Base-by-base conservation (phyloP, 2,797 vertebrate species). In the Ceryle rudis region DNA sequence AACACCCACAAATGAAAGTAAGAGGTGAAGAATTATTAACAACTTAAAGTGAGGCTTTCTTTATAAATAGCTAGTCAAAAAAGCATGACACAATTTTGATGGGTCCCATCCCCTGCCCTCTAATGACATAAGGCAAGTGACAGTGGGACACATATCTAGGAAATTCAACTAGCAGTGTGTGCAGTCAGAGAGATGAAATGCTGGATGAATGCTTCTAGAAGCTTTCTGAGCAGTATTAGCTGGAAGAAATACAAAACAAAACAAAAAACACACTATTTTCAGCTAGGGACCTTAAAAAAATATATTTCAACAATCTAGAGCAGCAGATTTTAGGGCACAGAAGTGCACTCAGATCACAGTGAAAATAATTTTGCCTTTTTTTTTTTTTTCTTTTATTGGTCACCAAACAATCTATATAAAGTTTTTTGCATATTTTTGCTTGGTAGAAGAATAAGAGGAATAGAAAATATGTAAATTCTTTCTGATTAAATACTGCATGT, bases 151-250 rank as follows among this genome's bases (percentile, higher is more conserved):
- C 42, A 25, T 51, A 71, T 73, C 57, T 79, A 70, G 90, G 60
- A 87, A 95, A 89, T 93, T 91, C 78, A 71, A 54, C 46, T 12
- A 39, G 66, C 64, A 12, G 66, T 91, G 84, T 64, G 44, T 33
- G 2, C 66, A 89, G 70, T 81, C 83, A 90, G 66, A 83, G 65
- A 81, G 67, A 87, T 80, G 58, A 87, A 47, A 90, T 2, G 6
- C 55, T 20, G n/a, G 31, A 64, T 82, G 60, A 93, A 92, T 33
- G 41, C 37, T 93, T 94, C 89, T 89, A 94, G 90, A 94, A 70
- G 31, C 78, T 66, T 75, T 89, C 44, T 29, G 26, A 93, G 79
- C 46, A 74, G 54, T 71, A 65, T 46, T 88, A 79, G 26, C 23
- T 65, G 51, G 26, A 75, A 81, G 23, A 29, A 20, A 62, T 67